These are phyloP conservation scores for Melipona beecheii DNA, from an alignment of 2,888 invertebrate species.

Conservation along the genomic window DNA sequence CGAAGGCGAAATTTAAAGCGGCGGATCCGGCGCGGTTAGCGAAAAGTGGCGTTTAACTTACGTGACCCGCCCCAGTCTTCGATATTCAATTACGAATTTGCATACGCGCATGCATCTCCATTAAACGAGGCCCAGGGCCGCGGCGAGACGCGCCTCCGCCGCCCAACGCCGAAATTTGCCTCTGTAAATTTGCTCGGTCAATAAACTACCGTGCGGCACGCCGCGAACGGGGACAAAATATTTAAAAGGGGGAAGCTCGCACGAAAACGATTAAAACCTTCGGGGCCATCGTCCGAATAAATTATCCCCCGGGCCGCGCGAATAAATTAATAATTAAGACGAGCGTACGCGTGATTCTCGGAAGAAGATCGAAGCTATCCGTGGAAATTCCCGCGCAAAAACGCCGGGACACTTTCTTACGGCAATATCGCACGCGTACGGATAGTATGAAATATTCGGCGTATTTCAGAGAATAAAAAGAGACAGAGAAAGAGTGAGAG, in stretches of 20 bases:
- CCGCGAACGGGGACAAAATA: conserved; percentile 22
- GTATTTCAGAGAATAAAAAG: not conserved
- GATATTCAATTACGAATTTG: conserved; percentile 60
- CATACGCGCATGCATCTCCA: conserved; percentile 58
- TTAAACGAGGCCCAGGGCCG: conserved; percentile 30
- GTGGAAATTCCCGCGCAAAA: not conserved
- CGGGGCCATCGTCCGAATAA: conserved; percentile 38
- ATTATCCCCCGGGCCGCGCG: conserved; percentile 28
- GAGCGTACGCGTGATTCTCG: conserved; percentile 19
- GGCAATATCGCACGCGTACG: conserved; percentile 47
- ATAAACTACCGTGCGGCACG: conserved; percentile 30
- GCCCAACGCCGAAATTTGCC: conserved; percentile 31
- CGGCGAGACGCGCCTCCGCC: conserved; percentile 6
- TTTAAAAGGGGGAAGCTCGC: conserved; percentile 14
- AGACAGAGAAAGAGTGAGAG: not conserved
- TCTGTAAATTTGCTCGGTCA: conserved; percentile 50
- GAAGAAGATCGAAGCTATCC: conserved; percentile 14
- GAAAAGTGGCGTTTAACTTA: conserved; percentile 44
- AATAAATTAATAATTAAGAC: conserved; percentile 57
- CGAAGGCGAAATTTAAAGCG: conserved; percentile 21
- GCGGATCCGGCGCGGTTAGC: conserved; percentile 15
- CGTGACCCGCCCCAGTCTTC: conserved; percentile 40
- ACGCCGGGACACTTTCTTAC: not conserved
- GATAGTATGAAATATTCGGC: conserved; percentile 21
- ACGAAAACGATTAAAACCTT: conserved; percentile 41